Percentiles rank a stretch among this genome's conserved stretches.
These are phyloP conservation scores for Phaethon lepturus DNA, from an alignment of 2,113 vertebrate species.

Conservation along the genomic window DNA sequence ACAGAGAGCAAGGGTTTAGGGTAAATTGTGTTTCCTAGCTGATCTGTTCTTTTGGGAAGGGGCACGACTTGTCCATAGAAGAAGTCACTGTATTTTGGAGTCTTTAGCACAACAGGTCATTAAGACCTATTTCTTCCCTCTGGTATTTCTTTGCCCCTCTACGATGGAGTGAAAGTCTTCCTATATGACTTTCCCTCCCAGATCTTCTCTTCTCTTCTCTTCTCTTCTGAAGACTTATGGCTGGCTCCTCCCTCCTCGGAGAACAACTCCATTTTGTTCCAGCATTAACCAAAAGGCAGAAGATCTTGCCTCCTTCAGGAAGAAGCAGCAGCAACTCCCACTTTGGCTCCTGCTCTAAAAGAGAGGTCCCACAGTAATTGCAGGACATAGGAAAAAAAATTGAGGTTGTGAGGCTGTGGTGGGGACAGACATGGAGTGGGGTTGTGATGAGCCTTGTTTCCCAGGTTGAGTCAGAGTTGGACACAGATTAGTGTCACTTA, in stretches of 20 bases:
- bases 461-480: neutral
- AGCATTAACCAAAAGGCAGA: neutral
- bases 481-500: neutral
- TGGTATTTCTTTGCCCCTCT: neutral
- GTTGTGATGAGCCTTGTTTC: neutral
- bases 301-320: neutral
- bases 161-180: neutral
- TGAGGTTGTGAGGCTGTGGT: neutral
- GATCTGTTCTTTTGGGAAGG: neutral
- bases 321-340: neutral
- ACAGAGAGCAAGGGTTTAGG: neutral
- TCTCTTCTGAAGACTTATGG: neutral
- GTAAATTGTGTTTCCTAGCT: neutral
- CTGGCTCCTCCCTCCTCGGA: rapidly evolving
- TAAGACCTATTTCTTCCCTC: neutral
- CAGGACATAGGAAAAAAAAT: neutral
- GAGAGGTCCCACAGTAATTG: rapidly evolving
- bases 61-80: neutral
- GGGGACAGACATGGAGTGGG: rapidly evolving
- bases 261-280: rapidly evolving
- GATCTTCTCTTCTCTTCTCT: neutral
- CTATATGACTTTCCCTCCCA: neutral
- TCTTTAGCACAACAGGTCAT: neutral
- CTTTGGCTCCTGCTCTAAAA: neutral
- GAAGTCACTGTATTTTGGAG: neutral